Evolutionary conservation across 1,140 invertebrate genomes (phyloP).

Genomic region (Pseudoatta argentina): DNA sequence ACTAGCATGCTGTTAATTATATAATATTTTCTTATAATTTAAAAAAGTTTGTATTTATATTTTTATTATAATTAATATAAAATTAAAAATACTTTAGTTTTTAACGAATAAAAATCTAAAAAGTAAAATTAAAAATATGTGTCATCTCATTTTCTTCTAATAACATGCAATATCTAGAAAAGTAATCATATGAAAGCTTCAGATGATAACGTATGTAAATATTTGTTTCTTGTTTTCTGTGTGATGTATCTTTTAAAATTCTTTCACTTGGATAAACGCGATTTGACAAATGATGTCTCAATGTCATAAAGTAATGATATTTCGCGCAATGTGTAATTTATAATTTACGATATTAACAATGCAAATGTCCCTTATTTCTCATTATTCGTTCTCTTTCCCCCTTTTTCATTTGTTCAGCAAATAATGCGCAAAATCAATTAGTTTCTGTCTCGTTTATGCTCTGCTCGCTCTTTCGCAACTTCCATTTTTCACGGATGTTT

Average conservation of each 20-base stretch:
- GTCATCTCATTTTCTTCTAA: background rate
- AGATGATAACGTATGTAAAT: background rate
- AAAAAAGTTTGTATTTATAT: background rate
- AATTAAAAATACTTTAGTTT: background rate
- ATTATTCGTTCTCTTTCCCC: conserved; percentile 56
- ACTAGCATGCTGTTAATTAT: background rate
- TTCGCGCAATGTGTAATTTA: conserved; percentile 66
- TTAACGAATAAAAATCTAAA: background rate
- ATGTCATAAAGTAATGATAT: conserved; percentile 70
- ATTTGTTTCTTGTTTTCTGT: background rate
- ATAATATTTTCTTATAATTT: background rate
- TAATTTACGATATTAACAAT: conserved; percentile 74
- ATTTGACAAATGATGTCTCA: conserved; percentile 69
- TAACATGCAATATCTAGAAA: background rate
- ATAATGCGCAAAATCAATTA: conserved; percentile 39
- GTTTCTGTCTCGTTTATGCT: conserved; percentile 23
- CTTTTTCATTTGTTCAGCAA: background rate
- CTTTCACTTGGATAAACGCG: background rate
- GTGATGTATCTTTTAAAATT: background rate
- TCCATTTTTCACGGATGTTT: conserved; percentile 54
- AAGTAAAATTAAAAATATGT: background rate
- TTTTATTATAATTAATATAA: background rate
- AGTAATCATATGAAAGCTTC: background rate
- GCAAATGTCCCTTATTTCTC: conserved; percentile 62
- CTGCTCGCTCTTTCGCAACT: background rate